Conservation (phyloP, 2,888 invertebrate species). For the Hoplodrina blanda region DNA sequence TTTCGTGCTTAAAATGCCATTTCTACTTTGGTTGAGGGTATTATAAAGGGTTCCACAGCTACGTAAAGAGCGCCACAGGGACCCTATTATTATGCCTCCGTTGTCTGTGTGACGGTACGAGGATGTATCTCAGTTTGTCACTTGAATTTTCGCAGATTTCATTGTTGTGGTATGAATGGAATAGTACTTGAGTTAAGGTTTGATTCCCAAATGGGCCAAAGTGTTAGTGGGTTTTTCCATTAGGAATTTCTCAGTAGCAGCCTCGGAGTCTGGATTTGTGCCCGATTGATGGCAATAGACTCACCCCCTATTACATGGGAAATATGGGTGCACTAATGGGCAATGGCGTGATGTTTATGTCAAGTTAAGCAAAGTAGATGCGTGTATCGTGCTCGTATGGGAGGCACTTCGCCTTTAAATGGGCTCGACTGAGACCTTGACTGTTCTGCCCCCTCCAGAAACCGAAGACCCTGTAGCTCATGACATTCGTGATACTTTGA, state of each 20-base stretch:
- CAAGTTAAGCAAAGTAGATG: too few relatives aligned
- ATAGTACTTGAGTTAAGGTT: neutral
- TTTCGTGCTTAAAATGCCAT: conserved; percentile 13
- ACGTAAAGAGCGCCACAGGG: neutral
- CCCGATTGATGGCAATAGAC: too few relatives aligned
- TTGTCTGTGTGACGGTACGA: conserved; percentile 12
- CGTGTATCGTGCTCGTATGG: neutral
- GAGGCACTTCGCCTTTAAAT: neutral
- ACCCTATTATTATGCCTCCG: conserved; percentile 9
- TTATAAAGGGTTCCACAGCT: neutral
- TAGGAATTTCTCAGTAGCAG: too few relatives aligned
- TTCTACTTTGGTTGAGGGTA: neutral
- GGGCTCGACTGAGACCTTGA: neutral
- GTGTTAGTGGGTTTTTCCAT: too few relatives aligned
- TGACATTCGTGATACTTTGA: neutral
- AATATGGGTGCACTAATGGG: too few relatives aligned
- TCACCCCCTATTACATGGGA: too few relatives aligned
- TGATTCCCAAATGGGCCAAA: too few relatives aligned
- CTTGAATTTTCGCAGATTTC: neutral
- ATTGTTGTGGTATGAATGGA: neutral
- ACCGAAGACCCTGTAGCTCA: neutral
- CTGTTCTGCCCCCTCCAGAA: neutral
- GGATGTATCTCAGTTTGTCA: neutral
- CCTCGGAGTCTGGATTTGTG: too few relatives aligned
- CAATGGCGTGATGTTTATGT: too few relatives aligned